A percentile compares a stretch with the other conserved stretches of the same genome.
Conservation (phyloP, 2,888 invertebrate genomes). For the Creontiades dilutus region DNA sequence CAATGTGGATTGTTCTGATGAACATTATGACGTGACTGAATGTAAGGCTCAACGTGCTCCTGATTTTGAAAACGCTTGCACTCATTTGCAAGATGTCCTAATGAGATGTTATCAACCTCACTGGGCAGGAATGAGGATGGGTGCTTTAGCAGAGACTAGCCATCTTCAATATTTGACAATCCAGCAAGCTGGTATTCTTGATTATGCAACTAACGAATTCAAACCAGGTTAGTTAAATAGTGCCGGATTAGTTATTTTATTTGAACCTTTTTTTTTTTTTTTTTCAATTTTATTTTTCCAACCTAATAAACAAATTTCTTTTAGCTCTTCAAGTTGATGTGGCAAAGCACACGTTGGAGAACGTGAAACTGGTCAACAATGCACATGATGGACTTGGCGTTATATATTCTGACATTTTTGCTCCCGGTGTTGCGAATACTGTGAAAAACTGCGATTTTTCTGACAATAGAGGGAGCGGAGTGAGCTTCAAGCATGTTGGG, state of each 20-base stretch:
- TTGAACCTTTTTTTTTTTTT: neutral
- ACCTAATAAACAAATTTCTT: neutral
- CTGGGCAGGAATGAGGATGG: slow-evolving; percentile 96
- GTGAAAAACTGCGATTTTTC: slow-evolving; percentile 91
- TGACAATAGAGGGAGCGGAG: slow-evolving; percentile 91
- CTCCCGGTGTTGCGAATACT: slow-evolving; percentile 88
- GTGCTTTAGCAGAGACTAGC: slow-evolving; percentile 91
- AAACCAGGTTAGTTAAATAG: slow-evolving; percentile 82
- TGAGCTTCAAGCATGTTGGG: slow-evolving; percentile 93
- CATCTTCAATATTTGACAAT: slow-evolving; percentile 93
- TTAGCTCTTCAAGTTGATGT: slow-evolving; percentile 92
- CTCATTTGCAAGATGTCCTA: slow-evolving; percentile 92
- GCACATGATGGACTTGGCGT: slow-evolving; percentile 96
- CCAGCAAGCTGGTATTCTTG: slow-evolving; percentile 95
- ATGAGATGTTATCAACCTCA: slow-evolving; percentile 93
- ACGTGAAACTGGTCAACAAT: slow-evolving; percentile 89
- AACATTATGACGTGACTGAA: slow-evolving; percentile 92
- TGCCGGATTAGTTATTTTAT: neutral
- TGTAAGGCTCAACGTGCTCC: slow-evolving; percentile 88
- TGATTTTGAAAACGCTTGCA: slow-evolving; percentile 93
- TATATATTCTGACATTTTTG: slow-evolving; percentile 95
- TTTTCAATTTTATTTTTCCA: neutral
- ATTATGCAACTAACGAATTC: slow-evolving; percentile 92
- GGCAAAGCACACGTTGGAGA: slow-evolving; percentile 89
- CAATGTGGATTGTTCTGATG: slow-evolving; percentile 93